phyloP scores from a whole-genome alignment of 2,113 vertebrate genomes.

The Strix uralensis region DNA sequence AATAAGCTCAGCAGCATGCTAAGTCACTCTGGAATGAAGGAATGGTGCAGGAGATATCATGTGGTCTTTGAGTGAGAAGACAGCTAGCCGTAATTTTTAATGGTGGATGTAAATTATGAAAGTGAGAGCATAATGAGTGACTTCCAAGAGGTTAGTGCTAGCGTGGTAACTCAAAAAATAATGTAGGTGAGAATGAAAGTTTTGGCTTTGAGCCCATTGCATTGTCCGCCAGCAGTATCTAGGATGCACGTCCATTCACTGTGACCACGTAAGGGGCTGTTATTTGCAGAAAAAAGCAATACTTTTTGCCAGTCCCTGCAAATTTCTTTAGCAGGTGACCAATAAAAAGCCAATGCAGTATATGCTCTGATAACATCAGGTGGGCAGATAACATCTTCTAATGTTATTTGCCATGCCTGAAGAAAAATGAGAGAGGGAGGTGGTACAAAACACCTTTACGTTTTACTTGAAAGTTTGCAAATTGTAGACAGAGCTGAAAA shows the following conservation, averaged over 20 bases:
- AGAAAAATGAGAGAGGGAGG: background rate
- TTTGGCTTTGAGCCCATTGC: background rate
- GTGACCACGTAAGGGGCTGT: background rate
- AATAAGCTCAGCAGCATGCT: background rate
- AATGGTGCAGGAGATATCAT: background rate
- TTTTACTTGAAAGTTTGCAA: background rate
- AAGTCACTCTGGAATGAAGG: background rate
- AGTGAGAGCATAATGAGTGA: background rate
- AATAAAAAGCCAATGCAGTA: background rate
- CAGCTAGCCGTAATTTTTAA: background rate
- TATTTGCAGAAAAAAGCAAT: background rate
- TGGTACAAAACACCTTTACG: accelerated
- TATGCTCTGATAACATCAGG: background rate
- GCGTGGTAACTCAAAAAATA: background rate
- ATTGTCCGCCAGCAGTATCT: background rate
- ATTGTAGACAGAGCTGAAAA: background rate
- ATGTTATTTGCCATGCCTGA: background rate
- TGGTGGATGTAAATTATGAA: background rate
- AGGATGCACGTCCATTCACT: accelerated
- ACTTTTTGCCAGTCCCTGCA: background rate
- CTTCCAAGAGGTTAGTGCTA: background rate
- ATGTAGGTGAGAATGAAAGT: background rate
- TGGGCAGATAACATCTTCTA: background rate
- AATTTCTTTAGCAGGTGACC: background rate
- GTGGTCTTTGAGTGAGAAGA: background rate